phyloP scores from a whole-genome alignment of 2,888 invertebrate genomes.

The Kuschelorhynchus macadamiae region DNA sequence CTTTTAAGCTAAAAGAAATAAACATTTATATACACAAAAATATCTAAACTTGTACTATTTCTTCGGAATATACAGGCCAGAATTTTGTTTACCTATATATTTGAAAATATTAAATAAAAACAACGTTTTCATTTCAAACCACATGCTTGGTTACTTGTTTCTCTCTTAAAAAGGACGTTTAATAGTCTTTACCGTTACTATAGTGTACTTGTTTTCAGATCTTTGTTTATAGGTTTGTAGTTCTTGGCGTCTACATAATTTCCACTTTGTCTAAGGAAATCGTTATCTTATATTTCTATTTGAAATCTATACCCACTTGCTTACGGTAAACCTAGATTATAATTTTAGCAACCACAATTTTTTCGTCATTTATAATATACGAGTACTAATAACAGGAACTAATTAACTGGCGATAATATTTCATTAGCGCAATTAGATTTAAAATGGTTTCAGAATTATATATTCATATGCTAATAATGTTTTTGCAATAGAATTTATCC shows the following conservation, averaged over 20 bases:
- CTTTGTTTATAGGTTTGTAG: constrained; percentile 42
- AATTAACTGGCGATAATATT: neutral
- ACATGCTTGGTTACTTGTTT: constrained; percentile 18
- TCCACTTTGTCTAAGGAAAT: constrained; percentile 10
- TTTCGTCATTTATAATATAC: no score
- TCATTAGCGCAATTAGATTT: no score
- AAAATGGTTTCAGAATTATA: no score
- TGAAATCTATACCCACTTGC: neutral
- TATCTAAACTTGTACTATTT: no score
- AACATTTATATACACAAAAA: no score
- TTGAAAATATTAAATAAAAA: constrained; percentile 21
- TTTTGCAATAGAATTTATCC: no score
- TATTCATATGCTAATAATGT: no score
- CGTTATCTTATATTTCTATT: neutral
- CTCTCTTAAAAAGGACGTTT: constrained; percentile 35
- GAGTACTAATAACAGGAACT: no score
- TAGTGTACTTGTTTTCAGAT: constrained; percentile 30
- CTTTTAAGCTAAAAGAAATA: no score
- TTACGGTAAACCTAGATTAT: no score
- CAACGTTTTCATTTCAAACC: constrained; percentile 37
- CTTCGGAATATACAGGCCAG: no score
- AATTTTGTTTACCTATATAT: constrained; percentile 21
- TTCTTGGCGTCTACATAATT: constrained; percentile 30
- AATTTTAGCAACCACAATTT: no score
- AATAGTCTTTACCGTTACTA: constrained; percentile 44